Evolutionary conservation across 2,113 vertebrate genomes (phyloP).

Genomic region (Clupea harengus): DNA sequence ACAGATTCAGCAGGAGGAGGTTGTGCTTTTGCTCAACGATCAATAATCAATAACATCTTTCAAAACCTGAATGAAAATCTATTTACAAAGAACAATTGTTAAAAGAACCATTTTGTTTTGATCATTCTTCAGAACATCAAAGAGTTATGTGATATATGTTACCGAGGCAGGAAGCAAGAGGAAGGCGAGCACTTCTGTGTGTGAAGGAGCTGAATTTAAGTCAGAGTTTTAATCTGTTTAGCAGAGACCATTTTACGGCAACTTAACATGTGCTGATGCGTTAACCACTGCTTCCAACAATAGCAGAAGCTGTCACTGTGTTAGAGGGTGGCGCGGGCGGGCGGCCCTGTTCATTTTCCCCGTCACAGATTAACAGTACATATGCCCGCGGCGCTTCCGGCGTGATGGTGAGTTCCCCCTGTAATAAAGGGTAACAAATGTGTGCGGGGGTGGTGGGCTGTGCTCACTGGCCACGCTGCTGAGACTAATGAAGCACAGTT

Average conservation of each 20-base stretch:
- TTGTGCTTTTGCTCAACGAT: not conserved
- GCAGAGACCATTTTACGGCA: not conserved
- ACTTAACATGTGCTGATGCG: not conserved
- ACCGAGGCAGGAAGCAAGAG: not conserved
- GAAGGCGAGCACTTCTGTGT: not conserved
- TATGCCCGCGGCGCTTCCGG: not conserved
- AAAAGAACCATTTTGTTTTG: not conserved
- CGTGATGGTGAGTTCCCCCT: not conserved
- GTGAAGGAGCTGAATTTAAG: not conserved
- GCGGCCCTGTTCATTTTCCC: not conserved
- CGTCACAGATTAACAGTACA: not conserved
- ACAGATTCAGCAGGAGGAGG: not conserved
- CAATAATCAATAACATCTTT: not conserved
- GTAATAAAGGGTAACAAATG: not conserved
- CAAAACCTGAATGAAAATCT: not conserved
- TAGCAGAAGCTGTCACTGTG: not conserved
- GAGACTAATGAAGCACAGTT: constrained; percentile 10
- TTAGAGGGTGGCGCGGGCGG: not conserved
- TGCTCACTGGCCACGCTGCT: not conserved
- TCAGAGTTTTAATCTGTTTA: not conserved
- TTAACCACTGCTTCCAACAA: not conserved
- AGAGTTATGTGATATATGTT: not conserved
- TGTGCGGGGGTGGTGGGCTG: not conserved
- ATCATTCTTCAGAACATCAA: not conserved
- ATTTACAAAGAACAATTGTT: not conserved